Conservation (phyloP, 2,113 vertebrate species). For the Piaya cayana region DNA sequence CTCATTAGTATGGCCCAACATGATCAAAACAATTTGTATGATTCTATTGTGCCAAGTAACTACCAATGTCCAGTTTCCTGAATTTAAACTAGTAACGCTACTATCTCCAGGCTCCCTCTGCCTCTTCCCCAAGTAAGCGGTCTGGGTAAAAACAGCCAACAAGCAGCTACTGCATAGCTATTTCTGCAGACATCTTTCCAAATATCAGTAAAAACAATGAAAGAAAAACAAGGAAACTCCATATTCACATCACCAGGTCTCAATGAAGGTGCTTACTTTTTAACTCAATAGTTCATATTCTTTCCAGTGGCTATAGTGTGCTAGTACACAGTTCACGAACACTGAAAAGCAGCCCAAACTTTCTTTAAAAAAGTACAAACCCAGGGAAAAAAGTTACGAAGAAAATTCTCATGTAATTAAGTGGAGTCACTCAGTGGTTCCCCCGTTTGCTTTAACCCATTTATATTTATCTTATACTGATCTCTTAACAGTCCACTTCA, state of each 20-base stretch:
- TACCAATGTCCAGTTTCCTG: neutral
- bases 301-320: neutral
- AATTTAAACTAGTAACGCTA: neutral
- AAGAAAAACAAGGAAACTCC: neutral
- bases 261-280: neutral
- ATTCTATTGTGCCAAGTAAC: neutral
- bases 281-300: neutral
- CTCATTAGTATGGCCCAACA: rapidly evolving
- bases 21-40: neutral
- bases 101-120: rapidly evolving
- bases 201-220: neutral
- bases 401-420: neutral
- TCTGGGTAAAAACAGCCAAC: neutral
- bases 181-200: neutral
- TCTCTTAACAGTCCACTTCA: neutral
- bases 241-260: neutral
- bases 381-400: neutral
- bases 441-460: neutral
- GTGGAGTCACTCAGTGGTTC: neutral
- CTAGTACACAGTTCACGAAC: neutral
- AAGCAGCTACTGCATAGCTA: neutral
- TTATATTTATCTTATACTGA: neutral
- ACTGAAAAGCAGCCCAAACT: neutral
- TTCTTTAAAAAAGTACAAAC: neutral
- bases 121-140: neutral